These are phyloP conservation scores for Aporophyla lueneburgensis DNA, from an alignment of 2,888 invertebrate genomes.

Conservation along the genomic window DNA sequence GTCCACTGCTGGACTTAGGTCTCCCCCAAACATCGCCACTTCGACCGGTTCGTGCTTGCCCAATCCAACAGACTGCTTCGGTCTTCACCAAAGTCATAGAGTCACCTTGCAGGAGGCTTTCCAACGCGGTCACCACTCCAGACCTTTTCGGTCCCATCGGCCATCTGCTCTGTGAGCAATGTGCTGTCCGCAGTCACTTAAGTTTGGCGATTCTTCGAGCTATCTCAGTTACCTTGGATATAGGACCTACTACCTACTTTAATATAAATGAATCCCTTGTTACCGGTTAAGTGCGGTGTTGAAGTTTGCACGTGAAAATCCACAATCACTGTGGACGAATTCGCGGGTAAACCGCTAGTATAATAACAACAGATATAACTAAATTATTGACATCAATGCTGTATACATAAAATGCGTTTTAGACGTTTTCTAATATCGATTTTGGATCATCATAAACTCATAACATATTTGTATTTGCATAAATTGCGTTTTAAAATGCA, in stretches of 20 bases:
- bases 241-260: background rate
- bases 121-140: no score
- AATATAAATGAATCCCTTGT: background rate
- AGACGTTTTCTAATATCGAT: constrained; percentile 36
- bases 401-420: no score
- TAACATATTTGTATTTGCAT: constrained; percentile 49
- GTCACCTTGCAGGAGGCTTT: no score
- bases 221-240: background rate
- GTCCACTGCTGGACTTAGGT: background rate
- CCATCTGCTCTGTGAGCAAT: no score
- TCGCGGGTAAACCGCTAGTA: background rate
- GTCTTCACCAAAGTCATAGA: no score
- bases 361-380: constrained; percentile 1
- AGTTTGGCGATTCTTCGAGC: no score
- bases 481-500: constrained; percentile 53
- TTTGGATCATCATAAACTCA: constrained; percentile 31
- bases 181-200: no score
- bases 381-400: background rate
- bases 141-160: no score
- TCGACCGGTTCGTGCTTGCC: no score
- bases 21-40: background rate
- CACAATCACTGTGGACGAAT: background rate
- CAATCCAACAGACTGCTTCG: no score
- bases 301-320: background rate
- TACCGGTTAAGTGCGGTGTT: background rate